phyloP scores from a whole-genome alignment of 35 echinoderm and acorn worm genomes.

The Strongylocentrotus purpuratus region DNA sequence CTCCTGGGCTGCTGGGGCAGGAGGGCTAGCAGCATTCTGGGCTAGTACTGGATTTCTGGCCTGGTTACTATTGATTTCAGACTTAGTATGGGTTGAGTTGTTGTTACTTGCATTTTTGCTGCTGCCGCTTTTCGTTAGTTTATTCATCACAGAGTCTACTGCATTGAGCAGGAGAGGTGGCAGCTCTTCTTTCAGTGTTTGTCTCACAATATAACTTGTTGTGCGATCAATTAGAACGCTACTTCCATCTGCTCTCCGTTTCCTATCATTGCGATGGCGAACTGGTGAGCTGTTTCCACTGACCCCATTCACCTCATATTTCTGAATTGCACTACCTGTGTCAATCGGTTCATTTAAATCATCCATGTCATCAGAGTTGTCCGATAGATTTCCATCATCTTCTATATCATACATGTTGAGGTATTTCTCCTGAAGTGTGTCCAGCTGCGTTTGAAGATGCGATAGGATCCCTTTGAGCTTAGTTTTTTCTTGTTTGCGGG shows the following conservation, averaged over 20 bases:
- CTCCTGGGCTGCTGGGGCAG: not conserved
- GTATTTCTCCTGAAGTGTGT: slow-evolving; percentile 88
- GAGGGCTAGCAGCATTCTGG: not conserved
- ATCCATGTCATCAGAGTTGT: slow-evolving; percentile 80
- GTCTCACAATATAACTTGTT: slow-evolving; percentile 46
- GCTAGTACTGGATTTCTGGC: slow-evolving; percentile 56
- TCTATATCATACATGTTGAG: slow-evolving; percentile 94
- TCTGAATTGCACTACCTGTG: slow-evolving; percentile 67
- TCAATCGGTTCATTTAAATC: slow-evolving; percentile 84
- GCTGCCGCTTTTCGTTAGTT: slow-evolving; percentile 45
- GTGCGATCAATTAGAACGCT: slow-evolving; percentile 30
- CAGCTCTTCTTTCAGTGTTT: slow-evolving; percentile 73
- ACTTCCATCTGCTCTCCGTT: slow-evolving; percentile 50
- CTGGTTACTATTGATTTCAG: slow-evolving; percentile 47
- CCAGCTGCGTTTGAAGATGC: slow-evolving; percentile 89
- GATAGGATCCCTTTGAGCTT: slow-evolving; percentile 76
- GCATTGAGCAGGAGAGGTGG: slow-evolving; percentile 60
- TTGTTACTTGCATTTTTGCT: slow-evolving; percentile 51
- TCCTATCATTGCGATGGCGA: slow-evolving; percentile 6
- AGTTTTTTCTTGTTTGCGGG: slow-evolving; percentile 60
- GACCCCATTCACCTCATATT: slow-evolving; percentile 59
- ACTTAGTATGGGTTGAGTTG: slow-evolving; percentile 36
- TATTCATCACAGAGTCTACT: slow-evolving; percentile 73
- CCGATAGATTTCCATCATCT: slow-evolving; percentile 66
- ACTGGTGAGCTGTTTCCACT: not conserved